Conservation (phyloP, 2,113 vertebrate species). For the Ginglymostoma cirratum region DNA sequence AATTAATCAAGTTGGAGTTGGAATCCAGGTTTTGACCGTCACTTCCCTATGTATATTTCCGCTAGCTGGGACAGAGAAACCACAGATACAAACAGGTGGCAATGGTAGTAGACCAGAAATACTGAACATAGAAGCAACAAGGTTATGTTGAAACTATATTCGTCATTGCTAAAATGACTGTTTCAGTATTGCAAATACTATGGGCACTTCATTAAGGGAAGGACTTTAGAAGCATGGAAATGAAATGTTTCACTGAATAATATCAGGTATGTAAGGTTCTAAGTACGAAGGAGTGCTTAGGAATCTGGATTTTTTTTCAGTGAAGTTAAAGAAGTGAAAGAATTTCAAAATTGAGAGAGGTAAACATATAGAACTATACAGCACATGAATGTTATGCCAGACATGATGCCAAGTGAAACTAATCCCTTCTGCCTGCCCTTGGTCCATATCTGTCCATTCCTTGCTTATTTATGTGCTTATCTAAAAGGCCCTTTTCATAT, state of each 20-base stretch:
- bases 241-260: not conserved
- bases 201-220: not conserved
- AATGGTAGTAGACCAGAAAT: not conserved
- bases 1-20: not conserved
- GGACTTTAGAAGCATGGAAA: not conserved
- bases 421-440: too few relatives aligned
- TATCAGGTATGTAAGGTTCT: not conserved
- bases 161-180: not conserved
- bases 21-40: not conserved
- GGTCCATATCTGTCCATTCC: too few relatives aligned
- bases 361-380: not conserved
- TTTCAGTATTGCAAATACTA: not conserved
- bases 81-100: not conserved
- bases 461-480: too few relatives aligned
- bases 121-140: not conserved
- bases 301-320: not conserved
- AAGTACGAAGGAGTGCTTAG: not conserved
- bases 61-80: not conserved
- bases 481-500: too few relatives aligned
- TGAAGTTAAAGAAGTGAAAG: not conserved
- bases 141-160: not conserved
- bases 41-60: not conserved
- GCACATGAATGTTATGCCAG: too few relatives aligned
- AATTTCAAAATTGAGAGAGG: not conserved
- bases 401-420: too few relatives aligned